Evolutionary conservation across 2,113 vertebrate species (phyloP).

Genomic region (Notechis scutatus): DNA sequence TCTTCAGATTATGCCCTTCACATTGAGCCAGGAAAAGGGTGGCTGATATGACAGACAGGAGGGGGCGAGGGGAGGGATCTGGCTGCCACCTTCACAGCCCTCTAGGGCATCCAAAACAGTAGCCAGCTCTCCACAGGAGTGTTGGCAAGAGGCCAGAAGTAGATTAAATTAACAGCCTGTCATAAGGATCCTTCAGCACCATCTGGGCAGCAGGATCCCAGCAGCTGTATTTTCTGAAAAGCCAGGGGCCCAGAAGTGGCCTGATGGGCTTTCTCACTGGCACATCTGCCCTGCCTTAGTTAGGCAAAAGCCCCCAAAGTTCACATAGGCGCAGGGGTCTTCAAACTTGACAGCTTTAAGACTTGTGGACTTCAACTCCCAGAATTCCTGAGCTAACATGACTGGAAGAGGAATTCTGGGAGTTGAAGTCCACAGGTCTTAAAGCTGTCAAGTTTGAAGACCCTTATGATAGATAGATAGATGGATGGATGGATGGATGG

Average conservation of each 20-base stretch:
- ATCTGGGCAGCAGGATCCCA: not conserved
- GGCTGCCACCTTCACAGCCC: not conserved
- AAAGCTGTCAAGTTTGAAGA: no score
- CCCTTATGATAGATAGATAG: no score
- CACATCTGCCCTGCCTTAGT: not conserved
- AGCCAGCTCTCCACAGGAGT: not conserved
- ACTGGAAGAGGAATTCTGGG: no score
- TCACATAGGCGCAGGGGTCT: no score
- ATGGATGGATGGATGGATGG: no score
- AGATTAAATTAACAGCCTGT: not conserved
- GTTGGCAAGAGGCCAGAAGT: not conserved
- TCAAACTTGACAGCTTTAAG: no score
- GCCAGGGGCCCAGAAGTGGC: no score
- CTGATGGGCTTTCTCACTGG: not conserved
- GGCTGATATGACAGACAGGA: not conserved
- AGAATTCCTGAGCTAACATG: no score
- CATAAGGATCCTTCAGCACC: not conserved
- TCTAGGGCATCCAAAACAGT: not conserved
- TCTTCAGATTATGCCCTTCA: not conserved
- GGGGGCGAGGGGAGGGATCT: not conserved
- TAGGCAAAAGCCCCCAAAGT: not conserved
- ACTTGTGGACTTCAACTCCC: no score
- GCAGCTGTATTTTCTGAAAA: not conserved
- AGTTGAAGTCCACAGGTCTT: no score
- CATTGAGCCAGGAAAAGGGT: not conserved